A percentile compares a stretch with the other conserved stretches of the same genome.
Evolutionary conservation across 2,797 vertebrate genomes (phyloP).

Genomic region (Sebastolobus alascanus): DNA sequence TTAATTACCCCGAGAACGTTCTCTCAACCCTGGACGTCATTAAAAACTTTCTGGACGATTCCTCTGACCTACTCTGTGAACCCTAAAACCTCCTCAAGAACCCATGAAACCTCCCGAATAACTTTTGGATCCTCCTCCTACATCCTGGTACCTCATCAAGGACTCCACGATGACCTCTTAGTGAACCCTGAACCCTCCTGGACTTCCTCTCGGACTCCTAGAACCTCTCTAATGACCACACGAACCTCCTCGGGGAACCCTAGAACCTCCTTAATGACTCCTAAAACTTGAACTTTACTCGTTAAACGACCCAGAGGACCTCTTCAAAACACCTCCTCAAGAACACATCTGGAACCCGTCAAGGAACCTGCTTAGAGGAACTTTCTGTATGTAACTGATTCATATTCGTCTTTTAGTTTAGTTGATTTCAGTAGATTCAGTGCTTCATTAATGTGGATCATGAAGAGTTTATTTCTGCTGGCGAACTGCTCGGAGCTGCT

Average conservation of each 20-base stretch:
- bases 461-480: slow-evolving; percentile 17
- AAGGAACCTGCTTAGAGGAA: background rate
- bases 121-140: too few relatives aligned
- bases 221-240: background rate
- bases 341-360: background rate
- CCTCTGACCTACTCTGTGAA: background rate
- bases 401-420: background rate
- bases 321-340: slow-evolving; percentile 1
- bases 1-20: background rate
- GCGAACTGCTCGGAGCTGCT: slow-evolving; percentile 13
- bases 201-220: background rate
- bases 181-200: background rate
- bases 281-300: background rate
- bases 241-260: background rate
- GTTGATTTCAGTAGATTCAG: background rate
- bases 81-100: background rate
- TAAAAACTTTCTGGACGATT: background rate
- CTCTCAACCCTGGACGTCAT: background rate
- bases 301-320: background rate
- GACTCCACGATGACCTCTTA: too few relatives aligned
- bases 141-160: background rate
- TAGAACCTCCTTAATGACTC: background rate
- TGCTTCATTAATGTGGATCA: slow-evolving; percentile 6
- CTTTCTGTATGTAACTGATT: background rate
- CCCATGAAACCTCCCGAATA: too few relatives aligned